Evolutionary conservation across 2,888 invertebrate genomes (phyloP), one percentile per base, ranked within the genome.

Genomic region (Cetonia aurata): DNA sequence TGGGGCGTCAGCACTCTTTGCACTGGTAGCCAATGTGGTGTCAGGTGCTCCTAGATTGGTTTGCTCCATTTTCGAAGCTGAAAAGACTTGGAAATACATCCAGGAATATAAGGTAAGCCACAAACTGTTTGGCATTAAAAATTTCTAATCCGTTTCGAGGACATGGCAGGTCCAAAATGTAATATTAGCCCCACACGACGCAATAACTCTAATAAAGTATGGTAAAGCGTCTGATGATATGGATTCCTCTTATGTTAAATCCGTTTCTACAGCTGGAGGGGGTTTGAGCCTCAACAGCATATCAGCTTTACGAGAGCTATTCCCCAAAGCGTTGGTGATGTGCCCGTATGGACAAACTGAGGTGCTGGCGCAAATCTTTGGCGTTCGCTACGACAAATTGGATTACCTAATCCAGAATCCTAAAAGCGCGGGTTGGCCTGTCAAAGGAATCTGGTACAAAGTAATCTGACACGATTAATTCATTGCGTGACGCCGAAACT

Each of bases 51-150:
- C 56, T 13, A 59, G 42, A 46, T 15, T 71, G 12, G 6, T 50
- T 33, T 46, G 50, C 12, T 44, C 25, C 13, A 42, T 48, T 17
- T 71, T 71, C 15, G 41, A 57, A 0, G 41, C 59, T 8, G 67
- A 67, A 37, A 67, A 57, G 53, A 33, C 71, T 31, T 71, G 59
- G 67, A 57, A n/a, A 12, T 59, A 67, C 13, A 59, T 71, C 31
- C 15, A 59, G 2, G 57, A 50, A 60, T 71, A 71, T 31, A 25
- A 59, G 33, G 71, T 59, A 25, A 67, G 52, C 59, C 33, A 10
- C 8, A 9, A 10, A 31, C 4, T 55, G 3, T 13, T 33, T 15
- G 6, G 10, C 1, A 8, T 8, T 10, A 12, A 12, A 2, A n/a
- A 31, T 48, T 31, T 37, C 6, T 65, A n/a, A 41, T 48, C 17